Base-by-base conservation (phyloP, 2,113 vertebrate species). In the Takifugu bimaculatus region DNA sequence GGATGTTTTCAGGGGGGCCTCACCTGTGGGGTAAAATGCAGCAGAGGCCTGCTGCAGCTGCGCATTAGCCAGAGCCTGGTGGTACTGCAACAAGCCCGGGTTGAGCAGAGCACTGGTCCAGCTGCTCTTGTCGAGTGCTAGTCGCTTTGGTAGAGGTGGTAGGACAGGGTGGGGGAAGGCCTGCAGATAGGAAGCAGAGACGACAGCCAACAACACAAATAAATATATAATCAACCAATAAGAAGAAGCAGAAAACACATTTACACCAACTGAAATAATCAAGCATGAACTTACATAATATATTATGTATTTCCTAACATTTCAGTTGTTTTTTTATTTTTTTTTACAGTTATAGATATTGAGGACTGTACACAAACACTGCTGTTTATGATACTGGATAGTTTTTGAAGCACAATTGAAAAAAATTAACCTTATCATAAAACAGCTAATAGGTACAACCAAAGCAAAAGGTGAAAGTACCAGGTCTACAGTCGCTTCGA, bases 401-500 rank as follows among this genome's bases (percentile, higher is more conserved):
- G 81, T 72, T 74, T 66, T 76, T 47, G 72, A 74, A 83, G 57
- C 77, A 87, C 71, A 84, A 63, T 85, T 77, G 75, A 68, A 72
- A 58, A 84, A 83, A 84, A 63, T 10, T 25, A 10, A 85, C 62
- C 68, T 80, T 80, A 72, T 65, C 32, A 83, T 58, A 80, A 63
- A 72, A 85, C 73, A 85, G 79, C 77, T 76, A 79, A 78, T 67
- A 93, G 94, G 94, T 94, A 95, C 94, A 96, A 96, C 94, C 94
- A 96, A 96, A 96, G 95, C 94, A 94, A 96, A 97, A 96, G 94
- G 94, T 97, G 93, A 95, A 97, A 95, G 79, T 99, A 99, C 97
- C 97, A 99, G 96, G 92, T 99, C 96, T 98, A 99, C 93, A 95
- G 97, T 93, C 95, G 97, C 94, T 94, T 99, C 97, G 94, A 98